Conservation (phyloP, 2,113 vertebrate genomes). For the Ardeotis arabs region DNA sequence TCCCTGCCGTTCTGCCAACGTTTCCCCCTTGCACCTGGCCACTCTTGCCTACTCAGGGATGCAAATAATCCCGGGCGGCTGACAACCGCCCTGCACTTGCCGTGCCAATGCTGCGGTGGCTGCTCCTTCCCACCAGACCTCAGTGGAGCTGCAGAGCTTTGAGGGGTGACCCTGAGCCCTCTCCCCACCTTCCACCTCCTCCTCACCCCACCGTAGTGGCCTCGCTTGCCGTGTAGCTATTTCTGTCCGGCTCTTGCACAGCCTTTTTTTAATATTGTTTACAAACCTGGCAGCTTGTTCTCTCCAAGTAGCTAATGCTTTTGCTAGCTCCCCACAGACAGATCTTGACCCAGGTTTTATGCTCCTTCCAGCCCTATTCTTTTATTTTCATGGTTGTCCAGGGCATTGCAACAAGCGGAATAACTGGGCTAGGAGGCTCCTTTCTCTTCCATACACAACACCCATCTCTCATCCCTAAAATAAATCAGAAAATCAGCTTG, state of each 20-base stretch:
- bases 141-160: not conserved
- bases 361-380: not conserved
- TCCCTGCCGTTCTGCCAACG: not conserved
- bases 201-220: not conserved
- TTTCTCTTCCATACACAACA: not conserved
- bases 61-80: not conserved
- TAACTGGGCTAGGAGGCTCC: not conserved
- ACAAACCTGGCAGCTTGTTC: not conserved
- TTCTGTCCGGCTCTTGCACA: not conserved
- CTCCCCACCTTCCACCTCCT: not conserved
- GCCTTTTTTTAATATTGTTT: not conserved
- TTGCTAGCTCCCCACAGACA: not conserved
- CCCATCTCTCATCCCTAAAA: not conserved
- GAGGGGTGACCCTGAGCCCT: not conserved
- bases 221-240: accelerated
- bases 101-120: accelerated
- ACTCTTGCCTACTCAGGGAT: accelerated
- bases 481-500: not conserved
- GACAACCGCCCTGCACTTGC: not conserved
- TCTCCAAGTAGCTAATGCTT: not conserved
- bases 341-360: not conserved
- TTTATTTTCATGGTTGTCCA: not conserved
- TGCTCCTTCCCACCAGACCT: not conserved
- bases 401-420: not conserved
- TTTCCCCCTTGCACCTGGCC: not conserved